A percentile compares a stretch with the other conserved stretches of the same genome.
Conservation (phyloP, 1,140 invertebrate species). For the Holotrichia oblita region DNA sequence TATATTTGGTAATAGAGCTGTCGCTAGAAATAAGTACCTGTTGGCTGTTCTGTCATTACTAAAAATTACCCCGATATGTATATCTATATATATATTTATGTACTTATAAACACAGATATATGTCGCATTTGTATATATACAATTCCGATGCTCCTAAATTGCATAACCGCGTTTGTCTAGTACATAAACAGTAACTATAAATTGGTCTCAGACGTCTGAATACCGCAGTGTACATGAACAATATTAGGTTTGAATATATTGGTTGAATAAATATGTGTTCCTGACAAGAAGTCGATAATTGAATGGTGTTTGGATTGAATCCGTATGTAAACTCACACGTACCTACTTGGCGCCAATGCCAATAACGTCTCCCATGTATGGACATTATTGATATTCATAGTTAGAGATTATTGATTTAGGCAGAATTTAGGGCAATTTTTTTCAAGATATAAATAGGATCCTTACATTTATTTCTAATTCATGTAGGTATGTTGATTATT, state of each 20-base stretch:
- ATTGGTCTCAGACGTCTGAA: conserved; percentile 11
- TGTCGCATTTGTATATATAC: too few relatives aligned
- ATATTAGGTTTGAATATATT: conserved; percentile 33
- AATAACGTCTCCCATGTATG: too few relatives aligned
- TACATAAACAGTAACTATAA: conserved; percentile 11
- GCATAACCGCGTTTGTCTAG: not conserved
- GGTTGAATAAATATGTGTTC: conserved; percentile 20
- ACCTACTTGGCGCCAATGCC: not conserved
- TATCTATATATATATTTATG: too few relatives aligned
- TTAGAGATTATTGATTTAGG: too few relatives aligned
- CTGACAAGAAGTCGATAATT: conserved; percentile 30
- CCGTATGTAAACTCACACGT: not conserved
- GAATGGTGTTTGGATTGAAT: not conserved
- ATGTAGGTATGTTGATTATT: too few relatives aligned
- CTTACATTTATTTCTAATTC: too few relatives aligned
- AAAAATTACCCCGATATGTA: too few relatives aligned
- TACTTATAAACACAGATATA: not conserved
- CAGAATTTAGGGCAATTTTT: too few relatives aligned
- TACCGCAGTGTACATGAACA: conserved; percentile 21
- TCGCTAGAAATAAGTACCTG: too few relatives aligned
- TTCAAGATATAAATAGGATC: too few relatives aligned
- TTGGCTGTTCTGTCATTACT: too few relatives aligned
- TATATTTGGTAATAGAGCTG: not conserved
- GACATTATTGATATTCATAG: too few relatives aligned
- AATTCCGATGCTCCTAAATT: not conserved